Conservation (phyloP, 2,113 vertebrate species). For the Trogon surrucura region DNA sequence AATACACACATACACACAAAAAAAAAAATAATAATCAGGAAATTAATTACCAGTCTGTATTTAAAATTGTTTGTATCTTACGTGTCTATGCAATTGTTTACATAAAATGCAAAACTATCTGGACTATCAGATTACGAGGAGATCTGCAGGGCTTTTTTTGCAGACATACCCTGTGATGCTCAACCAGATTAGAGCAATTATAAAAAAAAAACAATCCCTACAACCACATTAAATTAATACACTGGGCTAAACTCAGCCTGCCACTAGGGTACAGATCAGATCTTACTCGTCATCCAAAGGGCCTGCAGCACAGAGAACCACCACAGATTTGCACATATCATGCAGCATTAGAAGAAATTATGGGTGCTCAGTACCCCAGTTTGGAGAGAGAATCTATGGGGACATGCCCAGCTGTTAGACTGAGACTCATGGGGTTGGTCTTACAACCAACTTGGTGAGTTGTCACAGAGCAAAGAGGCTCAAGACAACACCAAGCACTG, state of each 20-base stretch:
- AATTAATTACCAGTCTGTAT: background rate
- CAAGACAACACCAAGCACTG: background rate
- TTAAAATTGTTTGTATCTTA: background rate
- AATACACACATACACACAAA: background rate
- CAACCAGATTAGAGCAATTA: background rate
- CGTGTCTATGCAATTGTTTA: background rate
- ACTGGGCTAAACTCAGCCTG: background rate
- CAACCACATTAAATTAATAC: background rate
- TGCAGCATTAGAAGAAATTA: background rate
- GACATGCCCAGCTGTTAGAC: background rate
- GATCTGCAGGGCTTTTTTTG: background rate
- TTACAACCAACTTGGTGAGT: background rate
- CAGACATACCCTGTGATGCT: background rate
- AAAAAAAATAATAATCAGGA: background rate
- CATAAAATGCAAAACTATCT: background rate
- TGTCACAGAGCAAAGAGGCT: background rate
- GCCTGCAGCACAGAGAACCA: background rate
- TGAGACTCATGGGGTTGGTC: background rate
- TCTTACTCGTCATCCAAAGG: background rate
- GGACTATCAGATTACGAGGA: background rate
- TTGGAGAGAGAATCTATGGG: background rate
- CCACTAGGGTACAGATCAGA: background rate
- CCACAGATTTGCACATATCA: background rate
- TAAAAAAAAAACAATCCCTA: fast-evolving
- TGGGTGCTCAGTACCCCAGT: background rate